Conservation (phyloP, 2,797 vertebrate species). For the Hypotaenidia okinawae region DNA sequence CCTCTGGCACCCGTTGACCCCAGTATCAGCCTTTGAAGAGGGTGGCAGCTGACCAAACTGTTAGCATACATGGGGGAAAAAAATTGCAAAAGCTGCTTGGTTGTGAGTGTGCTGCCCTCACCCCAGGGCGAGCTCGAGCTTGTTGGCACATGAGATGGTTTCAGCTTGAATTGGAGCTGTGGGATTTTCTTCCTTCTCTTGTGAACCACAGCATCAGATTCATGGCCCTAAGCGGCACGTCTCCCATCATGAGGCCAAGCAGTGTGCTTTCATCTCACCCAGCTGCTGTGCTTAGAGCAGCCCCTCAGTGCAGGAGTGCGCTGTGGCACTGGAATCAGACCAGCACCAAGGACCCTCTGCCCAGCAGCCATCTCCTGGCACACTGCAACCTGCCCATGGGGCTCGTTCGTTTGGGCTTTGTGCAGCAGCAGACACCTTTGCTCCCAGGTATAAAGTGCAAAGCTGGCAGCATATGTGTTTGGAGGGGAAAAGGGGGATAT, state of each 20-base stretch:
- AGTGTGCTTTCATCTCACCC: background rate
- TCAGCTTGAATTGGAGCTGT: background rate
- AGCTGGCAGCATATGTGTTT: background rate
- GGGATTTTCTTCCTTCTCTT: background rate
- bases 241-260: background rate
- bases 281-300: background rate
- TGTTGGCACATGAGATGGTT: background rate
- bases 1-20: background rate
- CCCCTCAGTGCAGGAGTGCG: background rate
- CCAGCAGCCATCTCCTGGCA: background rate
- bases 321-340: background rate
- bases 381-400: background rate
- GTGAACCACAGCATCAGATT: background rate
- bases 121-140: background rate
- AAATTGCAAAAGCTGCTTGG: background rate
- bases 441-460: background rate
- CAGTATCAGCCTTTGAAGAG: background rate
- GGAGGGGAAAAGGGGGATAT: background rate
- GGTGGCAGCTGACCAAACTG: background rate
- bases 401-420: background rate
- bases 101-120: background rate
- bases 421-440: background rate
- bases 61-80: background rate
- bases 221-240: background rate
- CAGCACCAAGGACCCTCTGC: background rate